A percentile compares a stretch with the other conserved stretches of the same genome.
These are phyloP conservation scores for Sisor rabdophorus DNA, from an alignment of 2,113 vertebrate species.

Conservation along the genomic window DNA sequence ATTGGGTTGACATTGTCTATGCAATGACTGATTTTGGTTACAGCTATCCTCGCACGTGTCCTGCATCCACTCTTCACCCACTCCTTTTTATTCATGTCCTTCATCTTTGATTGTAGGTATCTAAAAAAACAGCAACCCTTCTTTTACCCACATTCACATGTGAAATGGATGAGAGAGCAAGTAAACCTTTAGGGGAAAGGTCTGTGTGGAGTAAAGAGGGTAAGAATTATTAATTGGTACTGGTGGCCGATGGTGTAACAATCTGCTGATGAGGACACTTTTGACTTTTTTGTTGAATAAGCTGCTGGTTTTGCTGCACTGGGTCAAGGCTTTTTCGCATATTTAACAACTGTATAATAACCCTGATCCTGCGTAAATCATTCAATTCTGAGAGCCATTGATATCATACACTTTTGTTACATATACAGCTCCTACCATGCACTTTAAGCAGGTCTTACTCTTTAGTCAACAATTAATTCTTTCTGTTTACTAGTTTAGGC, in stretches of 20 bases:
- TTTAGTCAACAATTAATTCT: background rate
- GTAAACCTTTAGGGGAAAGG: conserved; percentile 51
- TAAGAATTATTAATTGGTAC: conserved; percentile 72
- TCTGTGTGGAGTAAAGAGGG: conserved; percentile 43
- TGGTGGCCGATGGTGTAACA: conserved; percentile 67
- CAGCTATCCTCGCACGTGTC: conserved; percentile 50
- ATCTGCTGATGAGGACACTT: conserved; percentile 72
- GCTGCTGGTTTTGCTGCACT: conserved; percentile 60
- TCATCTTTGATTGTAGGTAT: conserved; percentile 26
- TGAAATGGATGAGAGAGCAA: conserved; percentile 52
- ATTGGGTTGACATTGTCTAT: conserved; percentile 79
- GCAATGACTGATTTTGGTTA: conserved; percentile 52
- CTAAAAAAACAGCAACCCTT: conserved; percentile 48
- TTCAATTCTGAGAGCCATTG: conserved; percentile 40
- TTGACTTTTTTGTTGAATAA: conserved; percentile 64
- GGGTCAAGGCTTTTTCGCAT: conserved; percentile 50
- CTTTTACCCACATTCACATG: conserved; percentile 54
- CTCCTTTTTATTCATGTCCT: conserved; percentile 50
- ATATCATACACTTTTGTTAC: background rate
- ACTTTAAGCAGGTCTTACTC: background rate
- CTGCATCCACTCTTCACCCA: conserved; percentile 19
- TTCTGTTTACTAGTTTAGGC: background rate
- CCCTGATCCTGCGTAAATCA: conserved; percentile 43
- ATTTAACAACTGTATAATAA: conserved; percentile 48
- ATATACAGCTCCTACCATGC: background rate